A percentile compares a stretch with the other conserved stretches of the same genome.
Evolutionary conservation across 2,113 vertebrate genomes (phyloP).

Genomic region (Chloropsis hardwickii): DNA sequence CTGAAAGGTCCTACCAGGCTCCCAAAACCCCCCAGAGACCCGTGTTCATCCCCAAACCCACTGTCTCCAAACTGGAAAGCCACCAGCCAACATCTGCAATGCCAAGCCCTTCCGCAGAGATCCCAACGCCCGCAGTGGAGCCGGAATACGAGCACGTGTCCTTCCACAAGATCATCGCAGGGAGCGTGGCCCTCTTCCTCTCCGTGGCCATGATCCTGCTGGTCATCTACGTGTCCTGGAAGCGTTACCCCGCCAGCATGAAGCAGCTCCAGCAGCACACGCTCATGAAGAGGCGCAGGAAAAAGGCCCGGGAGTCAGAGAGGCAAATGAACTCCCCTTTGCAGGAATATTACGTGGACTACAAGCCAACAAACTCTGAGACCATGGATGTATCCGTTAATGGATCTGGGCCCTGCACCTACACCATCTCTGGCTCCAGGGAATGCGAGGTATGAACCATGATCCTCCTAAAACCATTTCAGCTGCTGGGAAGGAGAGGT

Average conservation of each 20-base stretch:
- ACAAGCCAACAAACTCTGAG: constrained; percentile 98
- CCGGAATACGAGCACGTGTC: constrained; percentile 92
- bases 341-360: constrained; percentile 99
- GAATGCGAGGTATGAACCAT: constrained; percentile 99
- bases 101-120: constrained; percentile 72
- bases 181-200: constrained; percentile 91
- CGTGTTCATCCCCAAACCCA: constrained; percentile 77
- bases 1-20: constrained; percentile 75
- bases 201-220: constrained; percentile 94
- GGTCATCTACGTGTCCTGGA: constrained; percentile 97
- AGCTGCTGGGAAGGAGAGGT: constrained; percentile 94
- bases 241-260: constrained; percentile 94
- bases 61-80: constrained; percentile 75
- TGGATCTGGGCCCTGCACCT: constrained; percentile 96
- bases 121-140: constrained; percentile 77
- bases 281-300: constrained; percentile 87
- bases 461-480: constrained; percentile 94
- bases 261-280: constrained; percentile 94
- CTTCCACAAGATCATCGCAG: constrained; percentile 95
- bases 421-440: constrained; percentile 98
- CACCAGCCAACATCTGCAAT: constrained; percentile 49
- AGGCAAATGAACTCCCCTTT: constrained; percentile 93
- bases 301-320: constrained; percentile 89
- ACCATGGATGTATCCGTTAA: constrained; percentile 98
- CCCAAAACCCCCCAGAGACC: constrained; percentile 78